A percentile compares a stretch with the other conserved stretches of the same genome.
Conservation (phyloP, 2,113 vertebrate species). For the Marcusenius ussheri region DNA sequence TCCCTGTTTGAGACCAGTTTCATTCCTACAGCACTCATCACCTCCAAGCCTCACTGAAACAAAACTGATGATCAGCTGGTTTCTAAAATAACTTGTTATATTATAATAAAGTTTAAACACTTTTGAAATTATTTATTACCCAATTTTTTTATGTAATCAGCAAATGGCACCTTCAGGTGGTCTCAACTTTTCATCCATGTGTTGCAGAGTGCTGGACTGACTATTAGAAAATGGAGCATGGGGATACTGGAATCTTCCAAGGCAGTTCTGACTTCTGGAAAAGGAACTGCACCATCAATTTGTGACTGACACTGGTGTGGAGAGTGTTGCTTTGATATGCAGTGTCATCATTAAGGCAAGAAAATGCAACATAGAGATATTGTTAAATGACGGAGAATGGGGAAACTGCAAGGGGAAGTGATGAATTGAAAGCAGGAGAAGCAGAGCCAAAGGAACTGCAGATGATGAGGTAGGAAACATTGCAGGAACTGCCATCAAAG, state of each 20-base stretch:
- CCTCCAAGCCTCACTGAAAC: no score
- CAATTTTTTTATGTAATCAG: neutral
- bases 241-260: neutral
- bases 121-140: neutral
- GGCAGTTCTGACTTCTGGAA: neutral
- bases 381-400: neutral
- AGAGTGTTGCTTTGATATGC: neutral
- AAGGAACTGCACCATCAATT: neutral
- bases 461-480: neutral
- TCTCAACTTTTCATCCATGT: neutral
- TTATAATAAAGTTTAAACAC: neutral
- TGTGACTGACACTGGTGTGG: neutral
- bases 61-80: no score
- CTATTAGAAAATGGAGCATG: neutral
- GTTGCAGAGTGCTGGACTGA: neutral
- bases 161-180: neutral
- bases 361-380: neutral
- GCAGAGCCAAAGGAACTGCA: neutral
- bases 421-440: neutral
- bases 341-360: neutral
- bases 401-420: neutral
- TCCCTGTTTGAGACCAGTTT: no score
- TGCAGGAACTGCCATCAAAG: neutral
- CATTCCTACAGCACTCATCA: no score
- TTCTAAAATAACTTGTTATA: neutral